Conservation (phyloP, 1,140 invertebrate species). For the Phenacoccus solenopsis region DNA sequence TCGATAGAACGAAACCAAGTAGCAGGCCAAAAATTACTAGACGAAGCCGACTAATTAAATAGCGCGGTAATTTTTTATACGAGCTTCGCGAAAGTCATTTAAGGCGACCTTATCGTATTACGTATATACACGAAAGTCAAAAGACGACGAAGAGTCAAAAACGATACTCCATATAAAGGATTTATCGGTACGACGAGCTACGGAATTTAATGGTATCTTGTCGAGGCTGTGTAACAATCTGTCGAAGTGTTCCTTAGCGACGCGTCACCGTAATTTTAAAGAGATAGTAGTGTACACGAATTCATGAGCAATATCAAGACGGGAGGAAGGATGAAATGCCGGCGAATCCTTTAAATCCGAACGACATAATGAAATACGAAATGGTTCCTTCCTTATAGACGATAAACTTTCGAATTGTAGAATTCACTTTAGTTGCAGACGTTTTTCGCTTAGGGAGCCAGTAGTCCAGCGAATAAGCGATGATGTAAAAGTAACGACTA, state of each 20-base stretch:
- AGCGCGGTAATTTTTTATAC: too few species aligned
- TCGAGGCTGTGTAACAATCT: background rate
- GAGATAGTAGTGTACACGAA: too few species aligned
- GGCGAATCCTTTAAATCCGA: background rate
- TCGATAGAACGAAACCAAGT: too few species aligned
- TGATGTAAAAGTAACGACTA: background rate
- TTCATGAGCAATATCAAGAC: background rate
- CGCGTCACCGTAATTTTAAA: background rate
- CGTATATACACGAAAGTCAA: background rate
- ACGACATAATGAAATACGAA: background rate
- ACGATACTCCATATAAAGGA: background rate
- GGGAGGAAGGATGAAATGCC: background rate
- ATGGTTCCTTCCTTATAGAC: background rate
- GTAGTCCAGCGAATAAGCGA: background rate
- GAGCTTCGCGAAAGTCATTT: too few species aligned
- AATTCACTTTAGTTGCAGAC: background rate
- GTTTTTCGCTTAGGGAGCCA: background rate
- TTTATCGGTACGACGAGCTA: background rate
- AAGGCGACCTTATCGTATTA: too few species aligned
- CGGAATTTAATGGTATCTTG: background rate
- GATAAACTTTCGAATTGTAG: background rate
- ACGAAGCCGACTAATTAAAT: too few species aligned
- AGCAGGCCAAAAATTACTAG: too few species aligned
- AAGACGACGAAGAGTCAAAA: background rate
- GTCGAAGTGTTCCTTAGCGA: conserved; percentile 1